These are phyloP conservation scores for Sycobia sp. DNA, from an alignment of 1,140 invertebrate species.

Conservation along the genomic window DNA sequence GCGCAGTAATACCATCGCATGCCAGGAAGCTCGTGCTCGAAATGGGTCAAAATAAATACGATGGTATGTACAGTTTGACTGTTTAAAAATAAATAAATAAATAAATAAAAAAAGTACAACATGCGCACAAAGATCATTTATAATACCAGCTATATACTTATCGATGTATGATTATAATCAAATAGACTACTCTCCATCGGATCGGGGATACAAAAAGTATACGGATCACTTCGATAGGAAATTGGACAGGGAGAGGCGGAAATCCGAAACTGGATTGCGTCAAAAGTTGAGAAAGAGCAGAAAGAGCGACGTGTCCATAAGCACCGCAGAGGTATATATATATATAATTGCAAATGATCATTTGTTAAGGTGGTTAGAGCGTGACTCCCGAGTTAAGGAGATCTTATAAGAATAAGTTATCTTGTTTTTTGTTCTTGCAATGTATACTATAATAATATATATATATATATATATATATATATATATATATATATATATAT, in stretches of 20 bases:
- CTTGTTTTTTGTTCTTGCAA: too few relatives aligned
- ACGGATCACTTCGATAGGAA: conserved; percentile 82
- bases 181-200: conserved; percentile 71
- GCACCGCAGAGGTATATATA: conserved; percentile 52
- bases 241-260: conserved; percentile 71
- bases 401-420: too few relatives aligned
- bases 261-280: conserved; percentile 69
- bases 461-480: too few relatives aligned
- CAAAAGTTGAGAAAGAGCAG: conserved; percentile 63
- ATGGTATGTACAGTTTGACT: conserved; percentile 59
- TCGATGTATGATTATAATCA: conserved; percentile 43
- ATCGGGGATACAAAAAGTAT: conserved; percentile 12
- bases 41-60: conserved; percentile 79
- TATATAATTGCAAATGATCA: background rate
- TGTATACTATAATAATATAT: too few relatives aligned
- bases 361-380: too few relatives aligned
- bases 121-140: too few relatives aligned
- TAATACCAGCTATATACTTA: too few relatives aligned
- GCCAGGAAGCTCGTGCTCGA: conserved; percentile 91
- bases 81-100: too few relatives aligned
- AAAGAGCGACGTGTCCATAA: conserved; percentile 55
- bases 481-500: too few relatives aligned
- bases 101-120: too few relatives aligned
- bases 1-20: conserved; percentile 90
- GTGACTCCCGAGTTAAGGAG: too few relatives aligned